phyloP scores from a whole-genome alignment of 2,888 invertebrate genomes.

The Sisyra nigra region DNA sequence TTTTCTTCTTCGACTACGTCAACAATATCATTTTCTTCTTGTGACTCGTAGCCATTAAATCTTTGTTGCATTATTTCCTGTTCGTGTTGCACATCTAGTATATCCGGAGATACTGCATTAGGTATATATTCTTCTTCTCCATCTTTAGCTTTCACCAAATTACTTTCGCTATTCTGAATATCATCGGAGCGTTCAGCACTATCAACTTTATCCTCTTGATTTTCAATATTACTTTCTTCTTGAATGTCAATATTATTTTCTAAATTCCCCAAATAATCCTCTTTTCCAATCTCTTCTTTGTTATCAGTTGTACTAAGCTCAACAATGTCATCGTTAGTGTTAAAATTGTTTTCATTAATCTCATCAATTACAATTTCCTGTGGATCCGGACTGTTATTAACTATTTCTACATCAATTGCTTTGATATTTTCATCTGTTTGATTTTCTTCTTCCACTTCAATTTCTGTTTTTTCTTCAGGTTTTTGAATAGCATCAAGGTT shows the following conservation, averaged over 20 bases:
- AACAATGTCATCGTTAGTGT: conserved; percentile 10
- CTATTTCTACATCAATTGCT: not conserved
- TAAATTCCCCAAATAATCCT: conserved; percentile 8
- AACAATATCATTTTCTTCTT: conserved; percentile 9
- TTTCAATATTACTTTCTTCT: conserved; percentile 14
- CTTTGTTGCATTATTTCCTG: conserved; percentile 7
- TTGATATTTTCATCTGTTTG: conserved; percentile 9
- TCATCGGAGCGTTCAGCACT: conserved; percentile 16
- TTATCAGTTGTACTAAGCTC: conserved; percentile 11
- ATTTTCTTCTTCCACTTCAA: conserved; percentile 10
- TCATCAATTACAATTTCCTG: too few relatives aligned
- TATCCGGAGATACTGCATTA: conserved; percentile 8
- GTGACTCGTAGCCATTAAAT: conserved; percentile 7
- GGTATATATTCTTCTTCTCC: conserved; percentile 10
- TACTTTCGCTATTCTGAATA: conserved; percentile 12
- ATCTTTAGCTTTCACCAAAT: conserved; percentile 10
- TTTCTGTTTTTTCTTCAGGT: conserved; percentile 11
- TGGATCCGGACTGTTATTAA: not conserved
- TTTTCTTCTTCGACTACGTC: conserved; percentile 12
- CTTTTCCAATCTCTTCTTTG: conserved; percentile 5
- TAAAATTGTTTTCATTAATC: conserved; percentile 7
- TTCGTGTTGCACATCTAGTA: conserved; percentile 6
- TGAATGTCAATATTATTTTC: conserved; percentile 11
- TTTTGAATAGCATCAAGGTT: conserved; percentile 5
- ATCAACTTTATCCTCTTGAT: conserved; percentile 18